Percentiles rank a stretch among this genome's conserved stretches.
These are phyloP conservation scores for Sebastes schlegelii DNA, from an alignment of 2,113 vertebrate species.

Conservation along the genomic window DNA sequence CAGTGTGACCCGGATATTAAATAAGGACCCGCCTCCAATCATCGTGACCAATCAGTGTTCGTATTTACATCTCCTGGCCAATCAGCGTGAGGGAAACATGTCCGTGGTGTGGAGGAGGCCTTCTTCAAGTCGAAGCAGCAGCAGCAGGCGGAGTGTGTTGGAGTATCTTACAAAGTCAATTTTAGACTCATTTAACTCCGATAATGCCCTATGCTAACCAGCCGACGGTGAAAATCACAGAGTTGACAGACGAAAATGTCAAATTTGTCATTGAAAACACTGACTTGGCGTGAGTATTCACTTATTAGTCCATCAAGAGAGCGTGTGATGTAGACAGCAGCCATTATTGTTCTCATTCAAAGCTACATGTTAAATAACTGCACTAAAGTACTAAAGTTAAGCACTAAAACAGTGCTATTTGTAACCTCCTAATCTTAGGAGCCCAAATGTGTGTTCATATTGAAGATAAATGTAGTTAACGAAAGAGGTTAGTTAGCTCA, in stretches of 20 bases:
- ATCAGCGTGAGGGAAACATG: background rate
- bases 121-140: background rate
- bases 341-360: constrained; percentile 13
- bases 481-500: too few relatives aligned
- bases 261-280: constrained; percentile 99
- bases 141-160: background rate
- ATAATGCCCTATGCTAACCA: constrained; percentile 97
- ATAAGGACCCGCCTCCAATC: constrained; percentile 6
- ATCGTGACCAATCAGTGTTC: constrained; percentile 27
- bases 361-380: background rate
- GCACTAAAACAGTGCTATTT: too few relatives aligned
- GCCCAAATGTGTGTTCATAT: too few relatives aligned
- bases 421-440: background rate
- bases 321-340: background rate
- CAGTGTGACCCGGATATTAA: constrained; percentile 55
- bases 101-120: background rate
- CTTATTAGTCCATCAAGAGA: fast-evolving
- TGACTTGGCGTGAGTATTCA: constrained; percentile 90
- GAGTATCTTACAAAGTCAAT: background rate
- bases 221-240: constrained; percentile 96
- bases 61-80: background rate
- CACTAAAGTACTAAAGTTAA: background rate
- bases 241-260: constrained; percentile 96
- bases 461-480: background rate
- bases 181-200: background rate